Base-by-base conservation (phyloP, 2,888 invertebrate species). In the Melinopterus prodromus region DNA sequence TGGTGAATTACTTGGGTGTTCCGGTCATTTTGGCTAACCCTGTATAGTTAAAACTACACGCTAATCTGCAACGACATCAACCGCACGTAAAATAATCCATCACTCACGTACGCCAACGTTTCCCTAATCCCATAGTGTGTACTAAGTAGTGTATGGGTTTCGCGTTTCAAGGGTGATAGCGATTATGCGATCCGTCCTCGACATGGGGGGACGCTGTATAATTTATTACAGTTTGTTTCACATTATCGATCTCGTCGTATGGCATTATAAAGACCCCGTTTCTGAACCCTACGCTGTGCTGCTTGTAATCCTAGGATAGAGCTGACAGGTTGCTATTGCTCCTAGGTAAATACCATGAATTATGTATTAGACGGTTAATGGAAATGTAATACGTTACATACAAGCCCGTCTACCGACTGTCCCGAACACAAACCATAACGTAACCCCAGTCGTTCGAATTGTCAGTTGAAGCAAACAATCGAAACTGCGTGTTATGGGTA, bases 171-270 rank as follows among this genome's bases (percentile, higher is more conserved):
- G 53, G 53, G 7, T 53, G 9, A 53, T 53, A 53, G 53, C 53
- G 53, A 53, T 53, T 53, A 53, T 53, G 53, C 5, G 7, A 53
- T 53, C 53, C 53, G 53, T 53, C 53, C 53, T 53, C 53, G 53
- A 53, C 53, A 53, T 53, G 53, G 12, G 53, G 53, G 26, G n/a
- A n/a, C 12, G 53, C 12, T 53, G 53, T 53, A 53, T 53, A 53
- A 53, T 53, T 53, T 53, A 53, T 53, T 53, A 53, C 53, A 53
- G 53, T 53, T 53, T 53, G 53, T 53, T 53, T 53, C 53, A 53
- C 53, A 53, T 53, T 53, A 53, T 53, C 53, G 53, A 53, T 53
- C 53, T 53, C 53, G 9, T 7, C 12, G 12, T 7, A 53, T 7
- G 53, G 12, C 53, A 12, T 7, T 53, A 53, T 53, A 53, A 53